phyloP scores from a whole-genome alignment of 2,113 vertebrate genomes.

The Ctenodactylus gundi region DNA sequence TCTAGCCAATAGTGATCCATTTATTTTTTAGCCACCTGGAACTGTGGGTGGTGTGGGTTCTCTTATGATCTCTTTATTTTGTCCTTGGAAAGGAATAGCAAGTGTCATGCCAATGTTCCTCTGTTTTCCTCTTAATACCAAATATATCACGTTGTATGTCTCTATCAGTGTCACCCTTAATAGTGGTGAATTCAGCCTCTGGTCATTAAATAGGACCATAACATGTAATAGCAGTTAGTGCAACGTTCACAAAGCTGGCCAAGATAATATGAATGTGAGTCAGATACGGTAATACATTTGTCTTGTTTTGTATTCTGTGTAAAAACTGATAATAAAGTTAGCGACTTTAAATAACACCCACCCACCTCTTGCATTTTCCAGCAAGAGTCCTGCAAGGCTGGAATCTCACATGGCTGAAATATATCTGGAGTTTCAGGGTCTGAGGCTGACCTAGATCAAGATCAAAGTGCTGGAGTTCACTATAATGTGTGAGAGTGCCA shows the following conservation, averaged over 20 bases:
- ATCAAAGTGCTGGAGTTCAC: too few relatives aligned
- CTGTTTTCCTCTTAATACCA: conserved; percentile 40
- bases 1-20: not conserved
- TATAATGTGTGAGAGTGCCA: too few relatives aligned
- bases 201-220: not conserved
- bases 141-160: not conserved
- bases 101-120: conserved; percentile 53
- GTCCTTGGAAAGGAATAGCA: conserved; percentile 56
- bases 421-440: too few relatives aligned
- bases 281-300: not conserved
- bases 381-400: too few relatives aligned
- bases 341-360: too few relatives aligned
- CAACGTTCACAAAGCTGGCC: not conserved
- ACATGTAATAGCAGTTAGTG: not conserved
- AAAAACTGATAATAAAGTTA: too few relatives aligned
- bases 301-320: too few relatives aligned
- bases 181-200: not conserved
- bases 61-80: conserved; percentile 44
- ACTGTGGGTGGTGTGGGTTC: conserved; percentile 49
- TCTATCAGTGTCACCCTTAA: not conserved
- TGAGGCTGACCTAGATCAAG: too few relatives aligned
- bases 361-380: too few relatives aligned
- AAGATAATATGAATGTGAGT: not conserved
- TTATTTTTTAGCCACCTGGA: conserved; percentile 63
- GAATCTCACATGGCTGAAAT: too few relatives aligned